phyloP scores from a whole-genome alignment of 1,140 invertebrate species.

The Leguminivora glycinivorella region DNA sequence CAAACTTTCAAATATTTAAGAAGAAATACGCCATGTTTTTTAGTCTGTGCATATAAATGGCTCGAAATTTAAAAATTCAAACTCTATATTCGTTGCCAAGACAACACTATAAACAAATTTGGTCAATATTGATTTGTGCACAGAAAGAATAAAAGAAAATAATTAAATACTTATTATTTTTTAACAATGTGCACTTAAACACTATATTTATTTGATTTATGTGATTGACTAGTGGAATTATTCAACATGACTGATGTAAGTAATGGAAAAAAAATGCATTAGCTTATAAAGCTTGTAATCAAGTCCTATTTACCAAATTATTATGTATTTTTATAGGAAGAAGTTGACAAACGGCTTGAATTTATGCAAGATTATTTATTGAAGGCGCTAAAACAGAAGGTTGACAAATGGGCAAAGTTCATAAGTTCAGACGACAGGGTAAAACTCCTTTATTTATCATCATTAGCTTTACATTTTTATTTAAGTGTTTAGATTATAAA shows the following conservation, averaged over 20 bases:
- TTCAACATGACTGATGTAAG: constrained; percentile 58
- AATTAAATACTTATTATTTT: neutral
- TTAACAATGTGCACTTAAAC: neutral
- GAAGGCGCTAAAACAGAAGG: constrained; percentile 61
- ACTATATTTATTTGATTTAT: neutral
- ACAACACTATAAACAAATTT: constrained; percentile 1
- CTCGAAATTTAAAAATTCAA: constrained; percentile 30
- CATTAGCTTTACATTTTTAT: neutral
- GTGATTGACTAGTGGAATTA: neutral
- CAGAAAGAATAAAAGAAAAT: neutral
- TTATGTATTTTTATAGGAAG: constrained; percentile 48
- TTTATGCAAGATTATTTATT: constrained; percentile 70
- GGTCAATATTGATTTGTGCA: neutral
- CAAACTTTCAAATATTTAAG: neutral
- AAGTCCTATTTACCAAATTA: neutral
- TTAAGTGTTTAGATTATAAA: too few relatives aligned
- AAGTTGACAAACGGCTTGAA: constrained; percentile 61
- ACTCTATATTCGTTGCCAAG: neutral
- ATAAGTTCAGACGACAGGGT: constrained; percentile 70
- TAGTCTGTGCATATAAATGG: neutral
- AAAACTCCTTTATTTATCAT: neutral
- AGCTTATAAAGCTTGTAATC: neutral
- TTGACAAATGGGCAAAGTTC: constrained; percentile 72
- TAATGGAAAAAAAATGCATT: constrained; percentile 24
- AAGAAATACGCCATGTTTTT: neutral